These are phyloP conservation scores for Drosophila mauritiana DNA, from an alignment of 1,140 invertebrate genomes.

Conservation along the genomic window DNA sequence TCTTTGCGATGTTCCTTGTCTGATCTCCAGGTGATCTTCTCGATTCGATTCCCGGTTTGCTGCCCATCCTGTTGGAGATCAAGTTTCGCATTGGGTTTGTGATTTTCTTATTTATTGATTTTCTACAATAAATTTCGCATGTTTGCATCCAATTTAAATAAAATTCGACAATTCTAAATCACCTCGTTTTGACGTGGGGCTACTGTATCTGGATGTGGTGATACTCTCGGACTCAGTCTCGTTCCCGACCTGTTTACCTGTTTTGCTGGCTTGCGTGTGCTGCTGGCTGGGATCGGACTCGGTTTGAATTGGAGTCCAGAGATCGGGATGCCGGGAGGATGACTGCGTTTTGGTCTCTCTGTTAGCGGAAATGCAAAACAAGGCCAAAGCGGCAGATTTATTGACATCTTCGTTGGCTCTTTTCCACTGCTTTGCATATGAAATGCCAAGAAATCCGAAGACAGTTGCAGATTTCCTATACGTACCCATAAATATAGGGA, in stretches of 20 bases:
- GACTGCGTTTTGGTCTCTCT: slow-evolving; percentile 56
- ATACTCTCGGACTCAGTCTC: slow-evolving; percentile 1
- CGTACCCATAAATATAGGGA: slow-evolving; percentile 49
- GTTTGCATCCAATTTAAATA: slow-evolving; percentile 85
- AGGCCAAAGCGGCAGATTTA: slow-evolving; percentile 80
- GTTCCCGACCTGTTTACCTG: slow-evolving; percentile 28
- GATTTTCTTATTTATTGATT: slow-evolving; percentile 84
- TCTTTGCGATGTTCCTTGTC: slow-evolving; percentile 8
- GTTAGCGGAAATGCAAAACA: slow-evolving; percentile 82
- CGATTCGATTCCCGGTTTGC: not conserved
- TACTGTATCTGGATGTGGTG: slow-evolving; percentile 60
- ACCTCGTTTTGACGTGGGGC: slow-evolving; percentile 84
- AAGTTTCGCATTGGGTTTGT: slow-evolving; percentile 64
- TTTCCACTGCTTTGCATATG: slow-evolving; percentile 74
- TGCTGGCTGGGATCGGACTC: not conserved
- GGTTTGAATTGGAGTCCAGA: not conserved
- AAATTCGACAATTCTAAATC: slow-evolving; percentile 85
- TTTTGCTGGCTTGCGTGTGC: slow-evolving; percentile 55
- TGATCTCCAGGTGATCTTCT: slow-evolving; percentile 38
- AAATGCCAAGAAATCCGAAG: slow-evolving; percentile 49
- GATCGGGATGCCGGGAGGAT: slow-evolving; percentile 15
- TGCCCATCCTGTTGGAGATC: slow-evolving; percentile 43
- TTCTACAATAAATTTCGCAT: slow-evolving; percentile 85
- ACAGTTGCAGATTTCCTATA: slow-evolving; percentile 51
- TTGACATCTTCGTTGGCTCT: slow-evolving; percentile 78